Percentiles rank a stretch among this genome's conserved stretches.
phyloP scores from a whole-genome alignment of 2,888 invertebrate species.

The Rugalucina vietnamica region DNA sequence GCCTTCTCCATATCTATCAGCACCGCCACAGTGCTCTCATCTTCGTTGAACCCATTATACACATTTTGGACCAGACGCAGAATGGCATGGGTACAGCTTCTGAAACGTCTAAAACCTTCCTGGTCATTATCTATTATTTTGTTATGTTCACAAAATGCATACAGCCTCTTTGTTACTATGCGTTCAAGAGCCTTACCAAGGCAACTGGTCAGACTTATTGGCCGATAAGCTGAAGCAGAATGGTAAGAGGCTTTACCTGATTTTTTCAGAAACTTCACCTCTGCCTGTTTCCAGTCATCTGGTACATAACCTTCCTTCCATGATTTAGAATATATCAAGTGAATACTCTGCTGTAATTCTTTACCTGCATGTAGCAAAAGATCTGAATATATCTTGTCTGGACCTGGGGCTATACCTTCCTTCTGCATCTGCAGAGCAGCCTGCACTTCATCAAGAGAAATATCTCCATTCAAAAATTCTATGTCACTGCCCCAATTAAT shows the following conservation, averaged over 20 bases:
- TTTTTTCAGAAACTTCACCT: slow-evolving; percentile 14
- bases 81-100: slow-evolving; percentile 15
- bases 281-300: slow-evolving; percentile 2
- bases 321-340: not conserved
- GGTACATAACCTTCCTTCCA: not conserved
- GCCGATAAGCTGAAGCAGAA: not conserved
- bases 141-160: slow-evolving; percentile 10
- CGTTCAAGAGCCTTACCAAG: slow-evolving; percentile 14
- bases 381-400: not conserved
- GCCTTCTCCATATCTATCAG: slow-evolving; percentile 39
- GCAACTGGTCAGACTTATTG: slow-evolving; percentile 25
- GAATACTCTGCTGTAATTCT: not conserved
- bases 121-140: not conserved
- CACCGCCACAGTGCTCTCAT: not conserved
- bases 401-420: not conserved
- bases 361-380: not conserved
- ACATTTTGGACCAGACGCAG: slow-evolving; percentile 20
- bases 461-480: slow-evolving; percentile 4
- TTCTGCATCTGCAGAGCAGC: not conserved
- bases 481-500: not conserved
- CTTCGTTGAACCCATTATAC: slow-evolving; percentile 25
- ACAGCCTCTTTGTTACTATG: not conserved
- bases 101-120: slow-evolving; percentile 28
- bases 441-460: not conserved
- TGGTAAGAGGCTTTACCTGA: slow-evolving; percentile 7